Percentiles rank a stretch among this genome's conserved stretches.
Evolutionary conservation across 1,140 invertebrate genomes (phyloP).

Genomic region (Elysia chlorotica): DNA sequence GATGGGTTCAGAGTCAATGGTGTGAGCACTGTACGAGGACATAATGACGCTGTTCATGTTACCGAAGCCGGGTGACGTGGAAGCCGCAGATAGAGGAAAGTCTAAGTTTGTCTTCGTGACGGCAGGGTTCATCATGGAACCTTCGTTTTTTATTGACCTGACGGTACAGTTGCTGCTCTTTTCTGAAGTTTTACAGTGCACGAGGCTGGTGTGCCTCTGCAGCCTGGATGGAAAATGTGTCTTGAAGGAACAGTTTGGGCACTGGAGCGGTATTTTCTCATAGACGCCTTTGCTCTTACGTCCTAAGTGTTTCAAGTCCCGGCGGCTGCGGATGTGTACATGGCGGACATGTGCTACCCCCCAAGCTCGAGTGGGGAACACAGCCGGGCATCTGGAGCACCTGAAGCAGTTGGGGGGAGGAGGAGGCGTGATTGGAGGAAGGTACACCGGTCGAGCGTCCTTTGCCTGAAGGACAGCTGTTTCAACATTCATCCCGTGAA

Average conservation of each 20-base stretch:
- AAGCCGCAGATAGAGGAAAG: neutral
- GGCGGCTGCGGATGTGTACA: constrained; percentile 30
- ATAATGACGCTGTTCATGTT: no score
- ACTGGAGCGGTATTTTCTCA: constrained; percentile 19
- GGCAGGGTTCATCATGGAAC: constrained; percentile 18
- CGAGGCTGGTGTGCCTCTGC: constrained; percentile 45
- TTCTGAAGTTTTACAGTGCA: no score
- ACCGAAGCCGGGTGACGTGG: no score
- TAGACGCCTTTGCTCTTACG: constrained; percentile 4
- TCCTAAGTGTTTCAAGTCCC: no score
- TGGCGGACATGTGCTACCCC: constrained; percentile 37
- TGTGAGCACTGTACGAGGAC: no score
- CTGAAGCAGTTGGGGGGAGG: constrained; percentile 57
- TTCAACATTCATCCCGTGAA: constrained; percentile 25
- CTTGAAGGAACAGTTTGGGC: constrained; percentile 36
- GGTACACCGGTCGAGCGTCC: constrained; percentile 27
- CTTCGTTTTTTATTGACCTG: constrained; percentile 17
- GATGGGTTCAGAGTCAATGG: no score
- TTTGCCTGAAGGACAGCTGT: constrained; percentile 1
- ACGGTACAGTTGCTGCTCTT: constrained; percentile 31
- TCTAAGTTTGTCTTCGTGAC: no score
- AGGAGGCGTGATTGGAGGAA: constrained; percentile 35
- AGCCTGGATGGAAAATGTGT: constrained; percentile 46
- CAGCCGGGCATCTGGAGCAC: constrained; percentile 64
- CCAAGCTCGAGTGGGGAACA: constrained; percentile 45